phyloP scores from a whole-genome alignment of 2,113 vertebrate species.

The Phalacrocorax pelagicus region DNA sequence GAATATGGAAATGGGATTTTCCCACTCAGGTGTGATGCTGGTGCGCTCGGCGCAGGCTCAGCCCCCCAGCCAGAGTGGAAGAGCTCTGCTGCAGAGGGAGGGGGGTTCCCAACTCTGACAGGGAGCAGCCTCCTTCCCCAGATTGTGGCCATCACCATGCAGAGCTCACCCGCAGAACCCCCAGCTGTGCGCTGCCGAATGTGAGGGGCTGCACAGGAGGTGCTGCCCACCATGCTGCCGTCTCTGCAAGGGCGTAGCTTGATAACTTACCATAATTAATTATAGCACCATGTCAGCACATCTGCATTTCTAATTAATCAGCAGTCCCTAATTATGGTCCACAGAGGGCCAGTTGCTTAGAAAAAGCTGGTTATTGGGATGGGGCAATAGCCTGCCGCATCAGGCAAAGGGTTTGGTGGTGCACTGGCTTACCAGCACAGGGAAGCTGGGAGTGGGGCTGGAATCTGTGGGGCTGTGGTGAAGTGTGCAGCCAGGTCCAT shows the following conservation, averaged over 20 bases:
- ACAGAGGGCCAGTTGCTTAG: accelerated
- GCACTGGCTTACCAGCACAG: accelerated
- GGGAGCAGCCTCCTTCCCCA: accelerated
- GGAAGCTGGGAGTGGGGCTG: neutral
- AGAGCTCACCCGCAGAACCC: accelerated
- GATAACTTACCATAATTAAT: neutral
- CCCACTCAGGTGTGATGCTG: accelerated
- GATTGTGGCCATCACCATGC: accelerated
- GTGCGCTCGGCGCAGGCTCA: accelerated
- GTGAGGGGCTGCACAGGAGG: accelerated
- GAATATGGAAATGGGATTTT: neutral
- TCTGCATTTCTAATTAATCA: neutral
- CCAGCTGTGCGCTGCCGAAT: accelerated
- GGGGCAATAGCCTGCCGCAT: neutral
- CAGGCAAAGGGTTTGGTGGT: accelerated
- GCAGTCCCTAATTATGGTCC: conserved; percentile 15
- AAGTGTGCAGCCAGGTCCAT: accelerated
- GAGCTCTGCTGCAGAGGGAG: neutral
- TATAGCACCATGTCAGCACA: neutral
- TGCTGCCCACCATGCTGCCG: neutral
- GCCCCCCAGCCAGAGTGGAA: neutral
- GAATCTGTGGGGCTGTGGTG: neutral
- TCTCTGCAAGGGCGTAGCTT: neutral
- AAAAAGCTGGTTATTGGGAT: neutral
- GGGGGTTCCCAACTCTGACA: accelerated